Conservation (phyloP, 2,797 vertebrate species). For the Etheostoma perlongum region DNA sequence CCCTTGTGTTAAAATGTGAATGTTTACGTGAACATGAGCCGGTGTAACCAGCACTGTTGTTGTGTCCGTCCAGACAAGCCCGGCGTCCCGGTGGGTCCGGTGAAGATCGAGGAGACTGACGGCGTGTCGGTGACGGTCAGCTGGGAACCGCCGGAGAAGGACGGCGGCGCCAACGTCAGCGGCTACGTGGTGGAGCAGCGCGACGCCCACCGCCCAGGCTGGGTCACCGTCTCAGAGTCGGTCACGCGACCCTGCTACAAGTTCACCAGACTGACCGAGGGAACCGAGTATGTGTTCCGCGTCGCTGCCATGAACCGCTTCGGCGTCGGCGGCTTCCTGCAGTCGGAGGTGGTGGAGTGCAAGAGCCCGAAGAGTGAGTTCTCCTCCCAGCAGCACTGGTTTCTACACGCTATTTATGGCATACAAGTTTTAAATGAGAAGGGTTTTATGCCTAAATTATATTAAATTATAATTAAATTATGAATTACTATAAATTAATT, state of each 20-base stretch:
- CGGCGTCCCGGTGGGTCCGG: slow-evolving; percentile 91
- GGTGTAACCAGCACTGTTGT: neutral
- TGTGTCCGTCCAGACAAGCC: slow-evolving; percentile 91
- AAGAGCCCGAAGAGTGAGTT: slow-evolving; percentile 96
- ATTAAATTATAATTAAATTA: no score
- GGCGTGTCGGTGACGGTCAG: slow-evolving; percentile 91
- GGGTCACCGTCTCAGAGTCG: slow-evolving; percentile 95
- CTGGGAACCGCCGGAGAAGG: slow-evolving; percentile 94
- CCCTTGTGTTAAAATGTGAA: neutral
- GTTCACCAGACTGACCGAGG: slow-evolving; percentile 93
- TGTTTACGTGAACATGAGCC: no score
- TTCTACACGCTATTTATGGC: no score
- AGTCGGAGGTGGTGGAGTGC: slow-evolving; percentile 97
- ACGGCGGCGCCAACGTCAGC: slow-evolving; percentile 95
- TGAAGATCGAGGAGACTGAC: slow-evolving; percentile 93
- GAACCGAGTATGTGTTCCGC: slow-evolving; percentile 97
- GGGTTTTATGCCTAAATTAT: no score
- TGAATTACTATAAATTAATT: no score
- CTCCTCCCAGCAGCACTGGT: neutral
- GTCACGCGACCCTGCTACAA: slow-evolving; percentile 96
- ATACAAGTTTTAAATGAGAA: no score
- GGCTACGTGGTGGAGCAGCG: slow-evolving; percentile 98
- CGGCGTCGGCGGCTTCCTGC: slow-evolving; percentile 94
- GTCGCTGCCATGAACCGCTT: slow-evolving; percentile 98
- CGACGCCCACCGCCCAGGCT: slow-evolving; percentile 96